Percentiles rank a stretch among this genome's conserved stretches.
Conservation (phyloP, 2,797 vertebrate species). For the Pangasius larnaudii region DNA sequence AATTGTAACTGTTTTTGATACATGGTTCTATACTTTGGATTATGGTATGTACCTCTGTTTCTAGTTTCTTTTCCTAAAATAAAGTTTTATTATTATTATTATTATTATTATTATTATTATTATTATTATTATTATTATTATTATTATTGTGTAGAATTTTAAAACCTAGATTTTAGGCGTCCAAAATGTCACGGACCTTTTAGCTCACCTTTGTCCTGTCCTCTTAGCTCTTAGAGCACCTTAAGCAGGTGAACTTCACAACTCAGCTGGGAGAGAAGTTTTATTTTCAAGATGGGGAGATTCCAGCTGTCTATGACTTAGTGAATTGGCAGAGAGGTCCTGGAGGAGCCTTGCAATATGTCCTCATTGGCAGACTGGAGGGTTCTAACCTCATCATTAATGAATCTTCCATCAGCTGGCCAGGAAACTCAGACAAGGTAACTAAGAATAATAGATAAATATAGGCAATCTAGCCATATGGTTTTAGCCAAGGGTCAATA, state of each 20-base stretch:
- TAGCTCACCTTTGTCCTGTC: background rate
- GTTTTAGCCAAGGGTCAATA: background rate
- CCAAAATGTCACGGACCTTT: background rate
- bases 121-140: too few species aligned
- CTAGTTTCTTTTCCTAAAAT: too few species aligned
- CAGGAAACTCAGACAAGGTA: conserved; percentile 58
- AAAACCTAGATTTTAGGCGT: background rate
- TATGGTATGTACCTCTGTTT: too few species aligned
- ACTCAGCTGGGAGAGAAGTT: conserved; percentile 72
- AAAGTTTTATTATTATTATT: too few species aligned
- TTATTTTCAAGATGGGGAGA: conserved; percentile 70
- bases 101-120: too few species aligned
- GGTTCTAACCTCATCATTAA: conserved; percentile 69
- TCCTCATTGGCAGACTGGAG: conserved; percentile 69
- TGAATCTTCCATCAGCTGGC: conserved; percentile 73
- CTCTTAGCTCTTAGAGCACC: conserved; percentile 67
- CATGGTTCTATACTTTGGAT: too few species aligned
- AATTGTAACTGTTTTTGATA: too few species aligned
- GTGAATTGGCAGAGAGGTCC: conserved; percentile 75
- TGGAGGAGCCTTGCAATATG: conserved; percentile 59
- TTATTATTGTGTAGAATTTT: background rate
- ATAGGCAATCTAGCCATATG: background rate
- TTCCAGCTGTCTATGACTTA: conserved; percentile 74
- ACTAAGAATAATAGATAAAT: background rate
- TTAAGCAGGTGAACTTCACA: conserved; percentile 70